Evolutionary conservation across 1,140 invertebrate genomes (phyloP), one percentile per base, ranked within the genome.

Genomic region (Drosophila carrolli): DNA sequence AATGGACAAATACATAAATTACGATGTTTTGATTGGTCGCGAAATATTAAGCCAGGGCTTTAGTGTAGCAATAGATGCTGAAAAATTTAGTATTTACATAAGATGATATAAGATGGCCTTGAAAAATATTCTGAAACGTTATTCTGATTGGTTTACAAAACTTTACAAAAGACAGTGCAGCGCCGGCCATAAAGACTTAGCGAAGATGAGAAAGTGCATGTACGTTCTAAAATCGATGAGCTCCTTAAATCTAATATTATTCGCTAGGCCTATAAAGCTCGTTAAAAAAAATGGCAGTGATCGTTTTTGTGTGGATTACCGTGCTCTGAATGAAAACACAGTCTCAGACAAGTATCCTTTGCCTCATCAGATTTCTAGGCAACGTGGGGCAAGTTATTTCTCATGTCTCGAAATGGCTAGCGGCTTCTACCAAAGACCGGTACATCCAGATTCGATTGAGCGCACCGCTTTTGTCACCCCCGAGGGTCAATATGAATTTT

Each of bases 181-280:
- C 29, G 29, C 6, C 29, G 29, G 29, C 6, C 27, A 14, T 54
- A 54, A 44, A 62, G 40, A 11, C 59, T 53, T 62, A 43, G 40
- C n/a, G 50, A 54, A 29, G 50, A 63, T 29, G 48, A 63, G 8
- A 63, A 43, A 40, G 43, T 8, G 4, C 13, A 27, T 7, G 51
- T 48, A 9, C 60, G 60, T 13, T 23, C 4, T 44, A 47, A 55
- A 46, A 16, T 47, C n/a, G 13, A 56, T 5, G 61, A 65, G 11
- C 35, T 63, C 19, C 6, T 63, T 13, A 27, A 38, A 14, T n/a
- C 29, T 35, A 46, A 55, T 14, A 27, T 63, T 47, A 63, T 63
- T 47, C 16, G 48, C 40, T 19, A 44, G 46, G 29, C 58, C 46
- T 5, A 48, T 27, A 14, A 53, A 54, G 38, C 16, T 54, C 0